These are phyloP conservation scores for Burhinus bistriatus DNA, from an alignment of 2,113 vertebrate genomes.

Conservation along the genomic window DNA sequence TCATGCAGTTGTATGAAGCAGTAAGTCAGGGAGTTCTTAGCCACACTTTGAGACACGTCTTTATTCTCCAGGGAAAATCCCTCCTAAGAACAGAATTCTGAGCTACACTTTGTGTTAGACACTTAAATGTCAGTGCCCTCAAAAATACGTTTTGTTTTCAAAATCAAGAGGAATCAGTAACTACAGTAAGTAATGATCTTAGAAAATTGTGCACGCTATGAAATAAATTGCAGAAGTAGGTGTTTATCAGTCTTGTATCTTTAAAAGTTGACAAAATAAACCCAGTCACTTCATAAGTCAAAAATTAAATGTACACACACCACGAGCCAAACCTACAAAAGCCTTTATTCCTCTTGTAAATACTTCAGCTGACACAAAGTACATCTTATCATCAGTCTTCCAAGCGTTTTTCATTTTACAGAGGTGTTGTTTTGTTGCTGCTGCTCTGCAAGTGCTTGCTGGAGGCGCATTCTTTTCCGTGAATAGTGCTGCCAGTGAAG, in stretches of 20 bases:
- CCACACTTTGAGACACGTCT: not conserved
- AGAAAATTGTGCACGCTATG: not conserved
- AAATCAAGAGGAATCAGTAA: not conserved
- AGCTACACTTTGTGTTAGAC: not conserved
- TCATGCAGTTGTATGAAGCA: not conserved
- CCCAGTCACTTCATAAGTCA: not conserved
- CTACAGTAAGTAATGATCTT: not conserved
- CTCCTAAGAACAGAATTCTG: not conserved
- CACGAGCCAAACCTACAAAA: not conserved
- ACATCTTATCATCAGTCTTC: not conserved
- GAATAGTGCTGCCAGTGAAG: conserved; percentile 99
- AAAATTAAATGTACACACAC: not conserved
- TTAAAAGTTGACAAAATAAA: not conserved
- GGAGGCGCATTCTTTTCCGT: conserved; percentile 90
- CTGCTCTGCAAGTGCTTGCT: conserved; percentile 95
- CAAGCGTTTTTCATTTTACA: conserved; percentile 75
- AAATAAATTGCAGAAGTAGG: not conserved
- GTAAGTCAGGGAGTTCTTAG: not conserved
- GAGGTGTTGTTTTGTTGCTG: conserved; percentile 85
- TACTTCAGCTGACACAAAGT: not conserved
- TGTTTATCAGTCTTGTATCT: not conserved
- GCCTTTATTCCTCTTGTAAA: not conserved
- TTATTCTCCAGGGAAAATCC: not conserved
- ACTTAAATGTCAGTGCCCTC: not conserved
- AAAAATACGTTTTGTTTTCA: not conserved